Conservation (phyloP, 2,888 invertebrate species). For the Abscondita cerata region DNA sequence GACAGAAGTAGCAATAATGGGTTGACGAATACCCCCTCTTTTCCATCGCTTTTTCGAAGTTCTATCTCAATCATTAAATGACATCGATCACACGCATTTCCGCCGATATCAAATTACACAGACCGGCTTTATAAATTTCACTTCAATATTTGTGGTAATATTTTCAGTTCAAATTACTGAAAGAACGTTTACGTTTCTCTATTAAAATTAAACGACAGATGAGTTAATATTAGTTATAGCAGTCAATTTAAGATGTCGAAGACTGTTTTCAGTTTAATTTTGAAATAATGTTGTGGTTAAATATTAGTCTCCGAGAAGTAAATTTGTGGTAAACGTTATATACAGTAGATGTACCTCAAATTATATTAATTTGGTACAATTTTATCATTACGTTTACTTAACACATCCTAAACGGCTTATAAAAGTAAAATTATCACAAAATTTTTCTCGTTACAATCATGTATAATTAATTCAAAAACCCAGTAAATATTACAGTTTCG, state of each 20-base stretch:
- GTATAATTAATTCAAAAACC: no score
- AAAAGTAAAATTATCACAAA: neutral
- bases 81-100: slow-evolving; percentile 38
- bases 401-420: no score
- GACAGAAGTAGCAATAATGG: slow-evolving; percentile 23
- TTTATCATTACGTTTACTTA: no score
- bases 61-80: slow-evolving; percentile 37
- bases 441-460: no score
- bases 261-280: slow-evolving; percentile 27
- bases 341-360: slow-evolving; percentile 17
- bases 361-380: slow-evolving; percentile 14
- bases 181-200: slow-evolving; percentile 31
- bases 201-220: slow-evolving; percentile 27
- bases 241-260: slow-evolving; percentile 23
- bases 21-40: slow-evolving; percentile 19
- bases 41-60: slow-evolving; percentile 9
- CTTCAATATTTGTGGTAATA: slow-evolving; percentile 35
- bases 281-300: slow-evolving; percentile 24
- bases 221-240: slow-evolving; percentile 30
- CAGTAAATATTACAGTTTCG: no score
- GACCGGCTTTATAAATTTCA: slow-evolving; percentile 36
- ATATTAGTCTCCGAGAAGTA: slow-evolving; percentile 23
- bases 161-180: slow-evolving; percentile 35
- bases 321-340: slow-evolving; percentile 28
- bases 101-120: slow-evolving; percentile 36